These are phyloP conservation scores for Cyphomyrus plagiostoma DNA, from an alignment of 2,113 vertebrate species.

Conservation along the genomic window DNA sequence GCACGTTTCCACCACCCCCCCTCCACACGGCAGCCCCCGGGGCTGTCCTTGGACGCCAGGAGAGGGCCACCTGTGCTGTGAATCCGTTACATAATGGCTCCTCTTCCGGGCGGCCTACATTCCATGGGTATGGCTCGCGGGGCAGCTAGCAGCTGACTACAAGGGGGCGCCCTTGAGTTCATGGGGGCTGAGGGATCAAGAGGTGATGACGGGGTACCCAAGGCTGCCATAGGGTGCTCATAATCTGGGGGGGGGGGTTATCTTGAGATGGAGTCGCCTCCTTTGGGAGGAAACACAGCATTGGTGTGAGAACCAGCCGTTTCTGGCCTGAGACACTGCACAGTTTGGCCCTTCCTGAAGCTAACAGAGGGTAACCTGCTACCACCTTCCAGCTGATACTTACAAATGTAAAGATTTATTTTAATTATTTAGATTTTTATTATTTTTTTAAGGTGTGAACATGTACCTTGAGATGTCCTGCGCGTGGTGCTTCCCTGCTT, in stretches of 20 bases:
- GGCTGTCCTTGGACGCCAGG: constrained; percentile 1
- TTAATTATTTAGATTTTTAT: neutral
- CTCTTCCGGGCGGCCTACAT: neutral
- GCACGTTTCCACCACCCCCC: neutral
- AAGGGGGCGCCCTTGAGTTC: neutral
- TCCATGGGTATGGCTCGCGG: neutral
- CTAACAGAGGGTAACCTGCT: neutral
- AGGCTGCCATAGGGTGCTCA: neutral
- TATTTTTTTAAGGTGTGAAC: neutral
- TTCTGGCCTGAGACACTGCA: neutral
- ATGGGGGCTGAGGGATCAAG: neutral
- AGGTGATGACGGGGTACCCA: neutral
- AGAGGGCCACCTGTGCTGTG: constrained; percentile 15
- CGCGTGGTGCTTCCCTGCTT: neutral
- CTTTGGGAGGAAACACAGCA: neutral
- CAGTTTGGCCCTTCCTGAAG: neutral
- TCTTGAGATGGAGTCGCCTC: neutral
- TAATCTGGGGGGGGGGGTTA: neutral
- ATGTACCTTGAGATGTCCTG: neutral
- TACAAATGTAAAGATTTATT: neutral
- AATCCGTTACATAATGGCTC: neutral
- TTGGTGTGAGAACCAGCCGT: neutral
- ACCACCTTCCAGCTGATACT: neutral
- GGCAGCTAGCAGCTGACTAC: neutral
- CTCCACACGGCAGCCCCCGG: neutral